A percentile compares a stretch with the other conserved stretches of the same genome.
These are phyloP conservation scores for Galerucella calmariensis DNA, from an alignment of 2,888 invertebrate species.

Conservation along the genomic window DNA sequence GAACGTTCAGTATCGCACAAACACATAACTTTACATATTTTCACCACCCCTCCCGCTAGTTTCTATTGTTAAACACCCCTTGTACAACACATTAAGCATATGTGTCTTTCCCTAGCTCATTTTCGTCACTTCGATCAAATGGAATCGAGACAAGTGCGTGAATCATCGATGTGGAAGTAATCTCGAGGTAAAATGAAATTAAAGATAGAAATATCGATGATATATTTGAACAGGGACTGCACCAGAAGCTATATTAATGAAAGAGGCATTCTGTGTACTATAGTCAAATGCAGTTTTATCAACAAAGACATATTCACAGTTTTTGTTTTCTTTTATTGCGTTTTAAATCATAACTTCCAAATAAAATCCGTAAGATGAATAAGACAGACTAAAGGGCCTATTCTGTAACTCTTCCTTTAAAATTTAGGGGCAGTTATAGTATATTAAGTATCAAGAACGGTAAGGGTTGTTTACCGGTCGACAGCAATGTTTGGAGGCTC, in stretches of 20 bases:
- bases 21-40: constrained; percentile 55
- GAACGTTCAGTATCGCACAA: constrained; percentile 50
- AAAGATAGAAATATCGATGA: constrained; percentile 30
- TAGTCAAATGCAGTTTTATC: too few relatives aligned
- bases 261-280: too few relatives aligned
- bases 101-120: constrained; percentile 57
- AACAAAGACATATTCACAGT: too few relatives aligned
- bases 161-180: constrained; percentile 38
- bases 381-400: too few relatives aligned
- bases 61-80: constrained; percentile 48
- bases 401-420: too few relatives aligned
- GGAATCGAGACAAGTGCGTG: constrained; percentile 42
- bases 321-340: too few relatives aligned
- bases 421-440: too few relatives aligned
- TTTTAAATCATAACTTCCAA: too few relatives aligned
- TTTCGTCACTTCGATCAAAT: constrained; percentile 37
- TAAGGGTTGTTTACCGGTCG: too few relatives aligned
- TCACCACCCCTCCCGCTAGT: constrained; percentile 33
- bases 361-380: too few relatives aligned
- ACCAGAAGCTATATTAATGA: not conserved
- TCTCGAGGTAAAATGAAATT: constrained; percentile 45
- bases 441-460: too few relatives aligned
- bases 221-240: not conserved
- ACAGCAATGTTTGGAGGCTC: too few relatives aligned
- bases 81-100: constrained; percentile 58